Conservation (phyloP, 2,888 invertebrate genomes). For the Caenorhabditis drosophilae region DNA sequence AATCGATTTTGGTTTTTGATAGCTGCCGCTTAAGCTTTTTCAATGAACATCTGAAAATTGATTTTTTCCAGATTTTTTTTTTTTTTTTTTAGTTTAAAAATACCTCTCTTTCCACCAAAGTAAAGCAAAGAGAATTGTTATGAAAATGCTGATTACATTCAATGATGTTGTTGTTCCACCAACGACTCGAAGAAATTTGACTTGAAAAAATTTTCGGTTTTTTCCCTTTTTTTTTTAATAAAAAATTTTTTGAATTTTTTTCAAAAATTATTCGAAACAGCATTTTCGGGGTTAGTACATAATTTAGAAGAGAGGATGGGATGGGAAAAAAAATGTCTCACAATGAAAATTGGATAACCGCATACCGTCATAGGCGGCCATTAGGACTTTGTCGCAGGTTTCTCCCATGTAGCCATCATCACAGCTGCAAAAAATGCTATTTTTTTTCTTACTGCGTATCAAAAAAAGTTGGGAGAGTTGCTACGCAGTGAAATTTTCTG, state of each 20-base stretch:
- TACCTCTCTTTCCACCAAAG: slow-evolving; percentile 25
- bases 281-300: not conserved
- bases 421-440: slow-evolving; percentile 17
- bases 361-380: slow-evolving; percentile 36
- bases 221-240: slow-evolving; percentile 7
- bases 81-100: too few species aligned
- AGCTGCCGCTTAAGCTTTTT: too few species aligned
- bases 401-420: slow-evolving; percentile 35
- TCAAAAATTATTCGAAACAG: slow-evolving; percentile 4
- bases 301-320: not conserved
- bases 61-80: too few species aligned
- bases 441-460: not conserved
- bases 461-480: not conserved
- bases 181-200: slow-evolving; percentile 27
- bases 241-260: too few species aligned
- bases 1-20: too few species aligned
- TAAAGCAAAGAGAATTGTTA: slow-evolving; percentile 24
- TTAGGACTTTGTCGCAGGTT: slow-evolving; percentile 27
- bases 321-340: slow-evolving; percentile 24
- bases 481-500: not conserved
- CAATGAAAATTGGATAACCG: slow-evolving; percentile 24
- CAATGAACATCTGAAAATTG: too few species aligned
- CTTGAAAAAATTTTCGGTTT: slow-evolving; percentile 10
- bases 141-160: slow-evolving; percentile 25
- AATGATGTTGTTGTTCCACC: slow-evolving; percentile 31